Evolutionary conservation across 1,140 invertebrate species (phyloP).

Genomic region (Orius laevigatus): DNA sequence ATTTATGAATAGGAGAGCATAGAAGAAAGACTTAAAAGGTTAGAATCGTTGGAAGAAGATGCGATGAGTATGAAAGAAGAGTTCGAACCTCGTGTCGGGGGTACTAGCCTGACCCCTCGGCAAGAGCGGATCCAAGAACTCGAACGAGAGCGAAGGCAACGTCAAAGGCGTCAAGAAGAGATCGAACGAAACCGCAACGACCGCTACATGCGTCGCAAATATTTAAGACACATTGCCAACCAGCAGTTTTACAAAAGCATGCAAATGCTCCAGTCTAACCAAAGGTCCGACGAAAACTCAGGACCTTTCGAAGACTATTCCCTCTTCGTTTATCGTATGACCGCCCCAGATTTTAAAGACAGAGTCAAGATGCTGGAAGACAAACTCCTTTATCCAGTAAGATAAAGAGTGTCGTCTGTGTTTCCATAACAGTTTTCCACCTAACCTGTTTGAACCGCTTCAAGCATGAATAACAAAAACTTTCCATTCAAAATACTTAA

Average conservation of each 20-base stretch:
- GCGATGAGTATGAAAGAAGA: neutral
- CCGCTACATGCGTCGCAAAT: slow-evolving; percentile 42
- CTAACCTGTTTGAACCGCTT: neutral
- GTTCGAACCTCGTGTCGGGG: neutral
- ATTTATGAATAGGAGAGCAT: slow-evolving; percentile 1
- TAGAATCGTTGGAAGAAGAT: slow-evolving; percentile 5
- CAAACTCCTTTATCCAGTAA: slow-evolving; percentile 59
- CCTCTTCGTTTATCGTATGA: slow-evolving; percentile 54
- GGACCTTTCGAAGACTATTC: slow-evolving; percentile 54
- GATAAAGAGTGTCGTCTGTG: slow-evolving; percentile 22
- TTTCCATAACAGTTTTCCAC: neutral
- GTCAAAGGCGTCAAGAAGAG: slow-evolving; percentile 45
- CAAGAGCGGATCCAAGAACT: slow-evolving; percentile 9
- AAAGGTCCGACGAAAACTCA: slow-evolving; percentile 32
- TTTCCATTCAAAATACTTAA: too few species aligned
- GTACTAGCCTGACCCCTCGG: neutral
- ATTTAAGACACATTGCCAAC: slow-evolving; percentile 46
- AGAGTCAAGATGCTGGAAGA: slow-evolving; percentile 59
- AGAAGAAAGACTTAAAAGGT: slow-evolving; percentile 4
- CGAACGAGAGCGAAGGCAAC: slow-evolving; percentile 29
- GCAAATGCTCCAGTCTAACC: slow-evolving; percentile 55
- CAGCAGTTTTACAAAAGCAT: slow-evolving; percentile 61
- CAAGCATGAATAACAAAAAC: too few species aligned
- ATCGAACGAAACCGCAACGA: slow-evolving; percentile 48
- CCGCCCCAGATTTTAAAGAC: slow-evolving; percentile 55